These are phyloP conservation scores for Malurus cyaneus DNA, from an alignment of 2,113 vertebrate species.

Conservation along the genomic window DNA sequence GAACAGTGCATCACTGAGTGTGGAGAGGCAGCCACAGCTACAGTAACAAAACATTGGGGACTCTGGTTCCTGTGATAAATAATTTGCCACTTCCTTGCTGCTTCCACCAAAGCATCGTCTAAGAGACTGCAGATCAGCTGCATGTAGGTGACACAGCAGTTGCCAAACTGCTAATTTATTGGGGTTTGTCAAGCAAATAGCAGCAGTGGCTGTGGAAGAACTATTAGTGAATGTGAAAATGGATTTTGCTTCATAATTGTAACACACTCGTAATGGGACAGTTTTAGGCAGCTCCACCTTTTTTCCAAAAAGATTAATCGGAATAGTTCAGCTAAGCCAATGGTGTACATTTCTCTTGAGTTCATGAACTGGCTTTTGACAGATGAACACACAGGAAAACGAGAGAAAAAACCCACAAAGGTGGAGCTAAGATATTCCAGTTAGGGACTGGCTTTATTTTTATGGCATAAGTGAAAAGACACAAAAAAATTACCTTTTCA, in stretches of 20 bases:
- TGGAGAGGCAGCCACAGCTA: background rate
- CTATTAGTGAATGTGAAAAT: background rate
- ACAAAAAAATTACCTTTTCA: conserved; percentile 16
- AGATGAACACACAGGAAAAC: background rate
- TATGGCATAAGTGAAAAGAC: background rate
- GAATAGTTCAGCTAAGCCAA: background rate
- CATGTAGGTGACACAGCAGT: background rate
- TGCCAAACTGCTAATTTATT: background rate
- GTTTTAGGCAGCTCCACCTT: background rate
- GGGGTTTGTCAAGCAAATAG: background rate
- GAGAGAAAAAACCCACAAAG: background rate
- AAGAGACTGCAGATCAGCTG: background rate
- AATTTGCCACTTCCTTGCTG: background rate
- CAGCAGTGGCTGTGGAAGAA: background rate
- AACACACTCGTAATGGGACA: background rate
- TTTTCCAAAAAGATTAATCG: conserved; percentile 8
- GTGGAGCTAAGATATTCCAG: background rate
- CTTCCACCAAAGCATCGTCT: background rate
- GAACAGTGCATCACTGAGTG: background rate
- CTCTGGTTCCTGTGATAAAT: background rate
- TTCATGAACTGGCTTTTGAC: background rate
- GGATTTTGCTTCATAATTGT: background rate
- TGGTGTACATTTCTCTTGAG: background rate
- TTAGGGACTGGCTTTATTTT: conserved; percentile 14
- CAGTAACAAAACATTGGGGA: accelerated